Conservation (phyloP, 2,888 invertebrate species). For the Lysandra coridon region DNA sequence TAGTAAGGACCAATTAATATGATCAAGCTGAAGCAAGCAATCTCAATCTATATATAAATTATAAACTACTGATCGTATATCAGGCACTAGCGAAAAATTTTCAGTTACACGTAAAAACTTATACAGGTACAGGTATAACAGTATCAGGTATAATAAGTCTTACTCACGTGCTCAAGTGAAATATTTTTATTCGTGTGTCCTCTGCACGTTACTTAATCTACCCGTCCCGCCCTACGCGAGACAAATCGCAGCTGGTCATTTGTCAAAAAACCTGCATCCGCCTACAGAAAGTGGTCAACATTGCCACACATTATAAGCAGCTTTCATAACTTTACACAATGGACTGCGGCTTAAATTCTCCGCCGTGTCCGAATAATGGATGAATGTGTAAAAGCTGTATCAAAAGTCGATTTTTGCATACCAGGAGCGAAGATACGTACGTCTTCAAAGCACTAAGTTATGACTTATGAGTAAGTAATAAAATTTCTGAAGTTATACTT, state of each 20-base stretch:
- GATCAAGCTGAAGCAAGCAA: too few relatives aligned
- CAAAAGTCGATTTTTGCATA: constrained; percentile 35
- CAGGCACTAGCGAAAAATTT: too few relatives aligned
- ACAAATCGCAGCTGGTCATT: constrained; percentile 78
- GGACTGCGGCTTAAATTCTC: constrained; percentile 49
- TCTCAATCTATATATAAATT: too few relatives aligned
- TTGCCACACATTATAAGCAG: constrained; percentile 45
- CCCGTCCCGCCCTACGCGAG: constrained; percentile 70
- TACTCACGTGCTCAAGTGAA: not conserved
- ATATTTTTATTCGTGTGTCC: not conserved
- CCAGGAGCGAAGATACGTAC: too few relatives aligned
- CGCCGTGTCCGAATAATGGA: constrained; percentile 43
- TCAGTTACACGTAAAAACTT: too few relatives aligned
- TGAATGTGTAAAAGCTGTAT: constrained; percentile 53
- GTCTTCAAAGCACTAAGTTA: too few relatives aligned
- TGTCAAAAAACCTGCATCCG: constrained; percentile 80
- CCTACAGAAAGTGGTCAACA: constrained; percentile 65
- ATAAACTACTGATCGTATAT: too few relatives aligned
- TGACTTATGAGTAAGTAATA: too few relatives aligned
- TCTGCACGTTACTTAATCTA: constrained; percentile 49
- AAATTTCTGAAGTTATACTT: not conserved
- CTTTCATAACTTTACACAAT: constrained; percentile 45
- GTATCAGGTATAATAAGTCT: not conserved
- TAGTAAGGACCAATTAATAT: too few relatives aligned
- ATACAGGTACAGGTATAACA: too few relatives aligned